Evolutionary conservation across 2,888 invertebrate genomes (phyloP), one percentile per base, ranked within the genome.

Genomic region (Pristionchus maxplancki): DNA sequence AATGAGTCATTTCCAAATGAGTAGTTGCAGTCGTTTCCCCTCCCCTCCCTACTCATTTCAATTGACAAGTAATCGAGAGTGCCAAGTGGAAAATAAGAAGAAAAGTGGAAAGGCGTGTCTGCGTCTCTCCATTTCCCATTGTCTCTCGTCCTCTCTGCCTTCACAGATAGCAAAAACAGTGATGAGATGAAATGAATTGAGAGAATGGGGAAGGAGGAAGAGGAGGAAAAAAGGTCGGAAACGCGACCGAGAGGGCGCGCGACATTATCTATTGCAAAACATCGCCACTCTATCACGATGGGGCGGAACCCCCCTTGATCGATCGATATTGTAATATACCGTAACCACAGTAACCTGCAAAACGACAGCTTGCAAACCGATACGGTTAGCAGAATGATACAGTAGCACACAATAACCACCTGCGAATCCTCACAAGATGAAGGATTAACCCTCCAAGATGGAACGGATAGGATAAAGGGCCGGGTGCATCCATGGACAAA

Each of bases 31-130:
- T 78, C 78, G 28, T 78, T 78, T 78, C 78, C 44, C 64, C 64
- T 28, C n/a, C n/a, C n/a, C n/a, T n/a, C n/a, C n/a, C 64, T 64
- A 64, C 71, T 44, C 78, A 78, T 78, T 78, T 78, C 78, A 78
- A 78, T 78, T 78, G 78, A 78, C 78, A 78, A 78, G 78, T 48
- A 78, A 78, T 78, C 44, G 78, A 37, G 78, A 78, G n/a, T 71
- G 28, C 15, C 31, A 34, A 28, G 34, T 31, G 31, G n/a, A n/a
- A n/a, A n/a, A n/a, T n/a, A n/a, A n/a, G n/a, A n/a, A n/a, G n/a
- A n/a, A n/a, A n/a, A n/a, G n/a, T n/a, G n/a, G n/a, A 31, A 13
- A 67, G 15, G 15, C 67, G 31, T 58, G 71, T 71, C 37, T 24
- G 34, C 71, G 2, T 71, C 71, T 40, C 24, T 71, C 37, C 71